Evolutionary conservation across 2,797 vertebrate species (phyloP).

Genomic region (Dendrocincla fuliginosa): DNA sequence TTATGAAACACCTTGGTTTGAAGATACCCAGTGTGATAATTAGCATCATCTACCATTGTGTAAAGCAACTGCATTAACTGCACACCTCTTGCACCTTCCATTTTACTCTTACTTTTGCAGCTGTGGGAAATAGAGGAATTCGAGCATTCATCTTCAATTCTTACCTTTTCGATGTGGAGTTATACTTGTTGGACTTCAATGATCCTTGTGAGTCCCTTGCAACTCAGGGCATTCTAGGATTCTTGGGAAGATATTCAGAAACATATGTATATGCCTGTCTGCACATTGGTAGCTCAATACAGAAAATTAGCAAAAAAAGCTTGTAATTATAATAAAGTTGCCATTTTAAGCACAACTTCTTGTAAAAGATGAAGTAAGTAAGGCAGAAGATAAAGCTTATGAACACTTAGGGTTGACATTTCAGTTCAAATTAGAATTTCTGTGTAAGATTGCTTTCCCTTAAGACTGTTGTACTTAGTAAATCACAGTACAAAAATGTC

Average conservation of each 20-base stretch:
- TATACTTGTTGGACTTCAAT: background rate
- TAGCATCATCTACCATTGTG: background rate
- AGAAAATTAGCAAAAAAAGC: background rate
- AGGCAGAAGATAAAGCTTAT: background rate
- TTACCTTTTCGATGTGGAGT: background rate
- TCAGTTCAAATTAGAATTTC: background rate
- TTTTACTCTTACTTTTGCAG: background rate
- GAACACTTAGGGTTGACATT: background rate
- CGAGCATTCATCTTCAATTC: background rate
- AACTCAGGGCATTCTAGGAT: background rate
- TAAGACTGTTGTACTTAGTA: background rate
- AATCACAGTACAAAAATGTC: conserved; percentile 45
- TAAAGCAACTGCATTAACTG: background rate
- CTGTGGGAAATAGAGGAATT: background rate
- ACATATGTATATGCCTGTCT: background rate
- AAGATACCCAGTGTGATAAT: background rate
- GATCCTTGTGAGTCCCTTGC: background rate
- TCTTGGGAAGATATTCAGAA: background rate
- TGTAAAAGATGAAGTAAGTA: background rate
- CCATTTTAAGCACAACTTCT: background rate
- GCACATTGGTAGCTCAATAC: background rate
- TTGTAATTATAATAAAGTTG: background rate
- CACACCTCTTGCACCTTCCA: background rate
- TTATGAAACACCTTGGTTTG: background rate
- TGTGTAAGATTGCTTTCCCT: background rate